Conservation (phyloP, 2,888 invertebrate genomes). For the Amiota minor region DNA sequence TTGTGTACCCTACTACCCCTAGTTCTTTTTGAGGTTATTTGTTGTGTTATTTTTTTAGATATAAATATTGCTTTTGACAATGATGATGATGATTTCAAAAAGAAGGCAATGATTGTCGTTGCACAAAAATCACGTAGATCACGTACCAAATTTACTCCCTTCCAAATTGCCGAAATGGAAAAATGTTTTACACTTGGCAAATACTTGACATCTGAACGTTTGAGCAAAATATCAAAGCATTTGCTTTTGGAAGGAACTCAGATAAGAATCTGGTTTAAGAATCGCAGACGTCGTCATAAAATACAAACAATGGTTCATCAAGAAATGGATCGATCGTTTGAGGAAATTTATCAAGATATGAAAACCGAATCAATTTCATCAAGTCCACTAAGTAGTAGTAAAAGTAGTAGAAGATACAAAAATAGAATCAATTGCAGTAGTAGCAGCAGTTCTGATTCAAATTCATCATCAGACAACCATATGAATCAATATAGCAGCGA, state of each 20-base stretch:
- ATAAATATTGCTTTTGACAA: no score
- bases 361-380: constrained; percentile 54
- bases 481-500: constrained; percentile 47
- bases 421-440: constrained; percentile 39
- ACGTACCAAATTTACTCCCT: constrained; percentile 64
- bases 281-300: constrained; percentile 65
- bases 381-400: constrained; percentile 41
- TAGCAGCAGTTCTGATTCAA: constrained; percentile 43
- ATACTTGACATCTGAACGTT: constrained; percentile 59
- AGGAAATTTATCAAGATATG: constrained; percentile 53
- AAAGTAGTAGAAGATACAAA: constrained; percentile 39
- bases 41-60: no score
- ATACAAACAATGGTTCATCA: constrained; percentile 54
- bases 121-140: constrained; percentile 64
- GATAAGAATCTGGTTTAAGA: constrained; percentile 68
- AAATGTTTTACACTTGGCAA: constrained; percentile 61
- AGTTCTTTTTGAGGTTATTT: no score
- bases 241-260: constrained; percentile 59
- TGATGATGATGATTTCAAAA: no score
- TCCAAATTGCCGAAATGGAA: constrained; percentile 63
- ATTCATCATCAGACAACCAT: constrained; percentile 57
- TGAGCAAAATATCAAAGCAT: constrained; percentile 61
- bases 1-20: no score
- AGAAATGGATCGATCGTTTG: constrained; percentile 56
- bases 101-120: constrained; percentile 39